Base-by-base conservation (phyloP, 2,797 vertebrate genomes). In the Stomatorhinus walkeri region DNA sequence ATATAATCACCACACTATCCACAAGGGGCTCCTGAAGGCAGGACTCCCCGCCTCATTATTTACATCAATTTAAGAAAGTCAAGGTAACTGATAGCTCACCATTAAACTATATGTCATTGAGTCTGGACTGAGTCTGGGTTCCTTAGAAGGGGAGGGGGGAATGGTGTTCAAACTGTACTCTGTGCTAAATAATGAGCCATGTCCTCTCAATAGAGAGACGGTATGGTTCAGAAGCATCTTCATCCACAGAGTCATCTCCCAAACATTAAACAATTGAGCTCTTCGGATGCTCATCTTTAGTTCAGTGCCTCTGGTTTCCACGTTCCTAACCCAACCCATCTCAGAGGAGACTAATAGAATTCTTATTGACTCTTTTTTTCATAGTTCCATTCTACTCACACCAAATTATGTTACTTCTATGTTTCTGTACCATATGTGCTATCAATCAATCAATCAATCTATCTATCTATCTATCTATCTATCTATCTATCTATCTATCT, bases 31-130 rank as follows among this genome's bases (percentile, higher is more conserved):
- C 87, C 90, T 88, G 89, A 79, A 81, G 19, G 12, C 40, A 87
- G 87, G 19, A 43, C 83, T 49, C 59, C 85, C 90, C 88, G 89
- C 87, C 68, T 92, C 88, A 91, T 93, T 92, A 92, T 89, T 89
- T 88, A 89, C 87, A 88, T 16, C 88, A 72, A 87, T 79, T 46
- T 92, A 90, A 92, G 83, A 85, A 89, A 51, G 46, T 83, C 19
- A 51, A 48, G 46, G 81, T 85, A 24, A 85, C 10, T 12, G 48
- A 43, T 46, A 43, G 76, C 19, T n/a, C 76, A 81, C 40, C 36
- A 81, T 81, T 51, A 49, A 48, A 85, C 46, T 51, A 28, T 24
- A 10, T 22, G n/a, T 28, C 46, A 51, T 49, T 51, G 48, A 72
- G 28, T 43, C 76, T 79, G 36, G 40, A 51, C 22, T 85, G 22